phyloP scores from a whole-genome alignment of 2,888 invertebrate species.

The Drosophila histrio region DNA sequence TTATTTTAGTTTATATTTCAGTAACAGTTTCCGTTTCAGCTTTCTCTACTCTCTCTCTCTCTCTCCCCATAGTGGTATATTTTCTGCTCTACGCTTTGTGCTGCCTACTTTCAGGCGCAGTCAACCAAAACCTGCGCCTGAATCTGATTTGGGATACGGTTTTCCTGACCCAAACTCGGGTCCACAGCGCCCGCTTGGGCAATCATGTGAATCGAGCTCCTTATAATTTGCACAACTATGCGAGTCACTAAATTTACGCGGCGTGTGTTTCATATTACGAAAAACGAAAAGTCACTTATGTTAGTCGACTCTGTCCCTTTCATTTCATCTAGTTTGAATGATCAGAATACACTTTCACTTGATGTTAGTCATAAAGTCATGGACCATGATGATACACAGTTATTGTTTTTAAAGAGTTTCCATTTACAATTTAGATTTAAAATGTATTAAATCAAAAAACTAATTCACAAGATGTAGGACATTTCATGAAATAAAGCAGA shows the following conservation, averaged over 20 bases:
- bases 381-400: not conserved
- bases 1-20: conserved; percentile 52
- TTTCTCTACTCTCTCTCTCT: not conserved
- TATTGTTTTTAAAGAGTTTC: conserved; percentile 9
- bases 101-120: conserved; percentile 65
- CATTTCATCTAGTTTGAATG: not conserved
- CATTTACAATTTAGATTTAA: not conserved
- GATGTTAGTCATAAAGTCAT: not conserved
- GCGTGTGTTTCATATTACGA: conserved; percentile 21
- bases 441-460: not conserved
- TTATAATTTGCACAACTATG: conserved; percentile 73
- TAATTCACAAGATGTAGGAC: no score
- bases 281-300: conserved; percentile 19
- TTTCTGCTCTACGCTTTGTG: conserved; percentile 41
- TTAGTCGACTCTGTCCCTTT: not conserved
- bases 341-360: not conserved
- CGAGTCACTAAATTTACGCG: conserved; percentile 48
- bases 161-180: conserved; percentile 32
- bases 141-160: conserved; percentile 51
- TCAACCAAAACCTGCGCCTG: conserved; percentile 62
- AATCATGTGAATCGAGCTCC: conserved; percentile 80
- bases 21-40: conserved; percentile 20
- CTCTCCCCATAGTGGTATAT: conserved; percentile 28
- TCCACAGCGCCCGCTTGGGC: conserved; percentile 57
- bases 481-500: no score